Evolutionary conservation across 2,113 vertebrate genomes (phyloP), one percentile per base, ranked within the genome.

Genomic region (Pungitius pungitius): DNA sequence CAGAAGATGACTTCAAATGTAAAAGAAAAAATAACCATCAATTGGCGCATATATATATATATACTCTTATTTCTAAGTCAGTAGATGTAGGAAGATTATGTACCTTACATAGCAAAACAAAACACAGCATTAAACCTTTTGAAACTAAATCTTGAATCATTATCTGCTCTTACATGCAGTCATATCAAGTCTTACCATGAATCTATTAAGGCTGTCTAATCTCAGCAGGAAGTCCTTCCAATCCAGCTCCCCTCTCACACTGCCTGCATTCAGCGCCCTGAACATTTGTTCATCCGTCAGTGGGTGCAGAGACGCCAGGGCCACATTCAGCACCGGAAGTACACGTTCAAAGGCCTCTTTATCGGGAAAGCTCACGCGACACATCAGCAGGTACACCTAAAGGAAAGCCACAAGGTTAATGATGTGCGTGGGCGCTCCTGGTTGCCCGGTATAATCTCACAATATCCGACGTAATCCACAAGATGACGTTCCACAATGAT

Each of bases 211-310:
- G 52, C 92, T 90, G 12, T 98, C 97, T 94, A 98, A 95, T 88
- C 96, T 94, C 85, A 96, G 96, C 87, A 94, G 96, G 87, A 99
- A 99, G 90, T 99, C 96, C 67, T 94, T 96, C 98, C 97, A 98
- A 1, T 94, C 94, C 24, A 97, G 93, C 61, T 96, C 94, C 3
- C 95, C 95, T 4, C 77, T 92, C 75, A 98, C 87, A 13, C 93
- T 94, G 66, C 98, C 96, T 0, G 97, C 96, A 40, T 97, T 98
- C 78, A 98, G 93, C 6, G 98, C 96, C 45, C 96, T 95, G 91
- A 97, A 99, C 84, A 99, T 96, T 94, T 99, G 97, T 47, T 99
- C 97, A 6, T 99, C 98, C 2, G 97, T 97, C 92, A 99, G 93
- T 51, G 98, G 98, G 86, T 99, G 98, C 42, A 99, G 94, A 27